These are phyloP conservation scores for Eulemur coronatus DNA, from an alignment of 2,797 vertebrate genomes.

Conservation along the genomic window DNA sequence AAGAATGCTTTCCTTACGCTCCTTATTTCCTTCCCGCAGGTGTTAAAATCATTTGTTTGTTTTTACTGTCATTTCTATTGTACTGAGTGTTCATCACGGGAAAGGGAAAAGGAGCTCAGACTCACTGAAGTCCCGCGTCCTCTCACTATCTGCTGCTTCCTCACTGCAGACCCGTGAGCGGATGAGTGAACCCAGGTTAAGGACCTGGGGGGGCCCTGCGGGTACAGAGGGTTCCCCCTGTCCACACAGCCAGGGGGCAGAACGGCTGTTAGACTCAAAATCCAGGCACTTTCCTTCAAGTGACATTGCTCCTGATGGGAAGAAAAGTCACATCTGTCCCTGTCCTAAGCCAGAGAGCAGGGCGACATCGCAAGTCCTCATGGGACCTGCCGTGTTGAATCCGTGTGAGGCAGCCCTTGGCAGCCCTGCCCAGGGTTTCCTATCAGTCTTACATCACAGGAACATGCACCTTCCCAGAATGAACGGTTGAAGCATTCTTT, in stretches of 20 bases:
- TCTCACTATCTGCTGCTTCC: not conserved
- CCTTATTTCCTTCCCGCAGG: not conserved
- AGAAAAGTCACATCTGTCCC: not conserved
- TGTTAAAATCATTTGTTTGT: too few relatives aligned
- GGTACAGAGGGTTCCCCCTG: accelerated
- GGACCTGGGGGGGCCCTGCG: not conserved
- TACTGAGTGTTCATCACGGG: not conserved
- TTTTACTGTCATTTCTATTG: not conserved
- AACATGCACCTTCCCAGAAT: not conserved
- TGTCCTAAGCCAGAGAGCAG: not conserved
- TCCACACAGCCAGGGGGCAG: not conserved
- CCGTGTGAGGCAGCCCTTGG: accelerated
- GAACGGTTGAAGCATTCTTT: not conserved
- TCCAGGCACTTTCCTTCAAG: not conserved
- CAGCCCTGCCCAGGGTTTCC: too few relatives aligned
- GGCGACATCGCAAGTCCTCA: accelerated
- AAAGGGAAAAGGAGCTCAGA: accelerated
- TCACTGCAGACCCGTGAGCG: accelerated
- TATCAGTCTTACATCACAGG: not conserved
- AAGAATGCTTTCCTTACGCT: not conserved
- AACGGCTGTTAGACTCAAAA: not conserved
- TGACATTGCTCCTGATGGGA: accelerated
- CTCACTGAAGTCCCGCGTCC: not conserved
- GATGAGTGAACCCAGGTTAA: not conserved
- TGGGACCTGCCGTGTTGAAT: too few relatives aligned